These are phyloP conservation scores for Gymnobelideus leadbeateri DNA, from an alignment of 2,113 vertebrate genomes.

Conservation along the genomic window DNA sequence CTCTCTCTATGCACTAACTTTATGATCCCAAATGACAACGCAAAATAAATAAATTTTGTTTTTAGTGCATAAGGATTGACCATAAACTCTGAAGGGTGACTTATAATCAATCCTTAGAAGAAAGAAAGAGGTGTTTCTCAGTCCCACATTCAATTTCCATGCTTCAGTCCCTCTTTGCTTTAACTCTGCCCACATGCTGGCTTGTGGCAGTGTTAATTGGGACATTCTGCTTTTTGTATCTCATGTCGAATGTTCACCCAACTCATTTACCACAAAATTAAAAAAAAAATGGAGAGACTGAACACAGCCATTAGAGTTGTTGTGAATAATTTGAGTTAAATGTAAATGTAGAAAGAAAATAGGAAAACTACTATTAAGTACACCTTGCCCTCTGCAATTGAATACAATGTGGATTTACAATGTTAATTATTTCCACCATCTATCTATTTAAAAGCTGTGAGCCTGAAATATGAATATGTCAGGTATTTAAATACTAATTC, in stretches of 20 bases:
- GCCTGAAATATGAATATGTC: constrained; percentile 83
- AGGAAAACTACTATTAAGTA: constrained; percentile 76
- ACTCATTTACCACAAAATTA: constrained; percentile 65
- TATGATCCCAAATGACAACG: neutral
- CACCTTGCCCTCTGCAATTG: constrained; percentile 69
- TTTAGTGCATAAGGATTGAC: constrained; percentile 51
- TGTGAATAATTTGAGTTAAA: constrained; percentile 79
- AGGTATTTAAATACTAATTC: constrained; percentile 85
- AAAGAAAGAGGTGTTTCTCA: constrained; percentile 71
- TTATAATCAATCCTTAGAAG: constrained; percentile 41
- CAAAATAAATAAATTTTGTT: constrained; percentile 46
- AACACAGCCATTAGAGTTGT: constrained; percentile 68
- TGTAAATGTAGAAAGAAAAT: constrained; percentile 78
- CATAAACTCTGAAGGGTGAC: constrained; percentile 70
- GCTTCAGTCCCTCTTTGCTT: constrained; percentile 72
- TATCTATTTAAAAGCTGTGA: constrained; percentile 73
- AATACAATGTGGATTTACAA: constrained; percentile 77
- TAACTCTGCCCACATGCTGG: constrained; percentile 75
- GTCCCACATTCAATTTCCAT: constrained; percentile 63
- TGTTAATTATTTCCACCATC: constrained; percentile 82
- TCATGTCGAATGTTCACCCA: constrained; percentile 72
- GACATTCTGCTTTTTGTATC: constrained; percentile 73
- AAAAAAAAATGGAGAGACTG: constrained; percentile 69
- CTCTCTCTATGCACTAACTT: neutral
- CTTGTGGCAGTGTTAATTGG: constrained; percentile 71